phyloP scores from a whole-genome alignment of 2,113 vertebrate genomes.

The Perca fluviatilis region DNA sequence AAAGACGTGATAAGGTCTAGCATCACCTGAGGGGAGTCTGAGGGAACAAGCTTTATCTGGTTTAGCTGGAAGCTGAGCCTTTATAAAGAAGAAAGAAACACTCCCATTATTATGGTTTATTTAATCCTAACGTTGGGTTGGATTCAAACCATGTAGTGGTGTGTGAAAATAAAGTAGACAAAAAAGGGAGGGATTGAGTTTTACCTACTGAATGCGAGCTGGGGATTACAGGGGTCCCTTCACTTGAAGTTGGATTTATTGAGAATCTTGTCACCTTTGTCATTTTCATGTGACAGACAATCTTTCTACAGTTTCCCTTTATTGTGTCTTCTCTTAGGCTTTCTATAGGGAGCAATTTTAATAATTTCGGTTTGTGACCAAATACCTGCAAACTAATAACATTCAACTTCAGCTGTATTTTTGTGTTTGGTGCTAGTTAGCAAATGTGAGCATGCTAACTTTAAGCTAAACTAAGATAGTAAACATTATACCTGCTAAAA shows the following conservation, averaged over 20 bases:
- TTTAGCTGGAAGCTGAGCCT: constrained; percentile 14
- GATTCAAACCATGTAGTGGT: background rate
- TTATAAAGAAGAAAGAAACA: background rate
- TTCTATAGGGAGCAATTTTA: background rate
- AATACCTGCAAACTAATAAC: background rate
- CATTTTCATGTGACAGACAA: background rate
- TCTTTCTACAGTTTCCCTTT: background rate
- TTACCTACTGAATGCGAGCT: background rate
- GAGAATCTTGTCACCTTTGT: background rate
- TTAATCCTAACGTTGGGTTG: background rate
- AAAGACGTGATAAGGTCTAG: constrained; percentile 30
- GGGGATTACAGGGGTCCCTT: background rate
- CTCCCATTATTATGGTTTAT: background rate
- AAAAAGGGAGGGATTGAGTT: background rate
- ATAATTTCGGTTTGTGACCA: background rate
- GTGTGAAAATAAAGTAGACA: background rate
- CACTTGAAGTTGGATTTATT: background rate
- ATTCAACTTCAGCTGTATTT: background rate
- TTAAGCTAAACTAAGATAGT: background rate
- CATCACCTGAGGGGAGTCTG: constrained; percentile 29
- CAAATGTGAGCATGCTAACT: background rate
- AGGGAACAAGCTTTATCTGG: constrained; percentile 22
- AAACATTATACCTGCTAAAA: background rate
- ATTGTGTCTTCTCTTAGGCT: background rate
- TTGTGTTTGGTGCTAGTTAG: background rate